A percentile compares a stretch with the other conserved stretches of the same genome.
phyloP scores from a whole-genome alignment of 2,888 invertebrate species.

The Strigamia maritima region DNA sequence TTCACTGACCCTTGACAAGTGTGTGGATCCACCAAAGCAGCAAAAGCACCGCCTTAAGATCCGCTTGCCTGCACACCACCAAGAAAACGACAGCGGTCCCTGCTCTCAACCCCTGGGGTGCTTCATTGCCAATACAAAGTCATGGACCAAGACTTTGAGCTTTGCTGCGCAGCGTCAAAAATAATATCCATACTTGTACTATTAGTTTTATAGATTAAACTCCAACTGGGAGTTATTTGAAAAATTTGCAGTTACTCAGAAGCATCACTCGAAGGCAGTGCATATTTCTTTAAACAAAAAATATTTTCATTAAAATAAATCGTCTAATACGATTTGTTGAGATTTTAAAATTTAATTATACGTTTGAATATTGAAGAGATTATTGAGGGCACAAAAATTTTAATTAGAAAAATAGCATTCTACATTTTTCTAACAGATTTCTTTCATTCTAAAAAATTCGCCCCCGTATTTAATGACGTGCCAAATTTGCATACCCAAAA shows the following conservation, averaged over 20 bases:
- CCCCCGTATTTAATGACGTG: too few species aligned
- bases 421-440: too few species aligned
- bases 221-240: not conserved
- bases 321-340: too few species aligned
- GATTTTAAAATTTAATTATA: too few species aligned
- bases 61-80: slow-evolving; percentile 14
- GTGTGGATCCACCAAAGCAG: slow-evolving; percentile 16
- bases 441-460: too few species aligned
- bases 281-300: not conserved
- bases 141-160: not conserved
- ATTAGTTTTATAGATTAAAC: slow-evolving; percentile 13
- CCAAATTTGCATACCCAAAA: too few species aligned
- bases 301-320: too few species aligned
- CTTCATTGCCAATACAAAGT: slow-evolving; percentile 21
- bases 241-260: not conserved
- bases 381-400: too few species aligned
- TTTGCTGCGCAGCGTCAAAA: slow-evolving; percentile 21
- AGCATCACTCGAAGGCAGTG: not conserved
- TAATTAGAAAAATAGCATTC: too few species aligned
- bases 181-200: slow-evolving; percentile 27
- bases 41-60: slow-evolving; percentile 16
- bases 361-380: too few species aligned
- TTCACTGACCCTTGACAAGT: slow-evolving; percentile 24
- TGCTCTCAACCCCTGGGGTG: slow-evolving; percentile 25
- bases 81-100: slow-evolving; percentile 4